Evolutionary conservation across 1,140 invertebrate genomes (phyloP).

Genomic region (Ips nitidus): DNA sequence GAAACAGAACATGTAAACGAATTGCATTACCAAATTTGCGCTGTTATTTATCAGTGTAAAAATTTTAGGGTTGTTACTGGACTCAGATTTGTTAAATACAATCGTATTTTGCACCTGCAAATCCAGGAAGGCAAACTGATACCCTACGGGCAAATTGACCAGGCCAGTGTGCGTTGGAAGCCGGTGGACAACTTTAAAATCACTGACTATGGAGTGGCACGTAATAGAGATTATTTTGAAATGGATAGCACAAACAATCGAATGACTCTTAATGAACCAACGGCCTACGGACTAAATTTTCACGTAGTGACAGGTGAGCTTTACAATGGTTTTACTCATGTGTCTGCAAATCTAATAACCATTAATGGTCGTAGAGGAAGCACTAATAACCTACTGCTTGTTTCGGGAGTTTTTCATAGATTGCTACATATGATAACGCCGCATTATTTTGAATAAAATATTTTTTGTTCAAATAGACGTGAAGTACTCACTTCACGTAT

Average conservation of each 20-base stretch:
- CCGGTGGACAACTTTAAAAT: slow-evolving; percentile 63
- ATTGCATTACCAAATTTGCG: neutral
- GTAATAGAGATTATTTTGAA: slow-evolving; percentile 68
- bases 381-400: too few relatives aligned
- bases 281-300: slow-evolving; percentile 54
- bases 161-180: slow-evolving; percentile 62
- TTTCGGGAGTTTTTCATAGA: too few relatives aligned
- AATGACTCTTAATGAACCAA: slow-evolving; percentile 76
- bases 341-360: too few relatives aligned
- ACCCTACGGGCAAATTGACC: slow-evolving; percentile 63
- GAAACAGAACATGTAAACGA: slow-evolving; percentile 67
- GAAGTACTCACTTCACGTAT: too few relatives aligned
- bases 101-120: slow-evolving; percentile 74
- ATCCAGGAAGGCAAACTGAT: slow-evolving; percentile 70
- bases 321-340: too few relatives aligned
- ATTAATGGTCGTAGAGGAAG: too few relatives aligned
- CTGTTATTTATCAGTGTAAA: neutral
- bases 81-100: slow-evolving; percentile 67
- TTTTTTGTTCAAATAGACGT: too few relatives aligned
- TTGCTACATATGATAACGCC: too few relatives aligned
- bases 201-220: slow-evolving; percentile 52
- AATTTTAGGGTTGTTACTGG: slow-evolving; percentile 72
- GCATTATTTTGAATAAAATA: too few relatives aligned
- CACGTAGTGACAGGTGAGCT: slow-evolving; percentile 62
- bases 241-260: slow-evolving; percentile 69